Conservation (phyloP, 1,140 invertebrate species). For the Papilio dardanus region DNA sequence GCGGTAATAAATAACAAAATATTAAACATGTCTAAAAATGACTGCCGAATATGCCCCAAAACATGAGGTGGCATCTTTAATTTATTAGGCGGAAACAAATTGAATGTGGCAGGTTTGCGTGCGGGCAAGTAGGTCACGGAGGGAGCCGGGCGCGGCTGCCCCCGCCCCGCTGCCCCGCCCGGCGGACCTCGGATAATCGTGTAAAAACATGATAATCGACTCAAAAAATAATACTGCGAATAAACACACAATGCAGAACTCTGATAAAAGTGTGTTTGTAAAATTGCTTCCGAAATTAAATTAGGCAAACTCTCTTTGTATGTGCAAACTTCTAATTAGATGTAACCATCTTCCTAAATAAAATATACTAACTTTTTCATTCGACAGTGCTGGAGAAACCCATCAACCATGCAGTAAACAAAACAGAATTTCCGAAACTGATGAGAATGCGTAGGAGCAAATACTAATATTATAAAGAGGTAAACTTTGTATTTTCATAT, state of each 20-base stretch:
- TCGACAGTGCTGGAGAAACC: not conserved
- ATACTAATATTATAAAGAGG: too few species aligned
- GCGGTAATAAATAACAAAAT: not conserved
- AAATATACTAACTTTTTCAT: too few species aligned
- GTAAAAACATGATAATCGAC: constrained; percentile 5
- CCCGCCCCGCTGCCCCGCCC: constrained; percentile 42
- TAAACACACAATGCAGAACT: too few species aligned
- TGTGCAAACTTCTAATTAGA: too few species aligned
- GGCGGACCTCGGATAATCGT: constrained; percentile 38
- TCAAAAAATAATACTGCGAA: not conserved
- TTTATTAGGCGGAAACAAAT: constrained; percentile 41
- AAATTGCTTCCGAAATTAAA: too few species aligned
- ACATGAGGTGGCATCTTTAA: constrained; percentile 16
- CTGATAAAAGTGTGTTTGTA: not conserved
- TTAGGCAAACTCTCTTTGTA: too few species aligned
- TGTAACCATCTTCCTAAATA: too few species aligned
- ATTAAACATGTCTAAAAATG: constrained; percentile 9
- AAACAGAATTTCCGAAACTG: not conserved
- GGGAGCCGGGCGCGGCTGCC: constrained; percentile 45
- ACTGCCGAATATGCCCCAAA: not conserved
- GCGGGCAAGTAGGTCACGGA: constrained; percentile 57
- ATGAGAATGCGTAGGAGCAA: not conserved
- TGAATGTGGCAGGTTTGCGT: constrained; percentile 48
- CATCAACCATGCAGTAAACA: not conserved
- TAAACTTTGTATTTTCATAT: too few species aligned